These are phyloP conservation scores for Notocelia uddmanniana DNA, from an alignment of 2,888 invertebrate species.

Conservation along the genomic window DNA sequence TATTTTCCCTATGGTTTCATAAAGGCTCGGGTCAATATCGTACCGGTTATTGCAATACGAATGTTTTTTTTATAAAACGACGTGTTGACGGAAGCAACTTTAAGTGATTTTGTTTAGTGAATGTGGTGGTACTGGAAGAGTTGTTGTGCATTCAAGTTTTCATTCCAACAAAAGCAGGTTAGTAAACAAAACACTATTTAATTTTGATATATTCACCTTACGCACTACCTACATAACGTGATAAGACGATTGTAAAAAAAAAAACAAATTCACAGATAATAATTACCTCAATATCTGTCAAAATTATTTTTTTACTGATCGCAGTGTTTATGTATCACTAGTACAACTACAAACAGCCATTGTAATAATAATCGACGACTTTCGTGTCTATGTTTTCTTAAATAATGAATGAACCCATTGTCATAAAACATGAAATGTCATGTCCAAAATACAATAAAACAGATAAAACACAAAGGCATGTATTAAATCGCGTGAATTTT, in stretches of 20 bases:
- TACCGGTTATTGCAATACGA: conserved; percentile 62
- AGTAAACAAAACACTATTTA: conserved; percentile 68
- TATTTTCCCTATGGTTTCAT: conserved; percentile 79
- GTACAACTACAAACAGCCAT: conserved; percentile 19
- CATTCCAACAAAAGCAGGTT: conserved; percentile 60
- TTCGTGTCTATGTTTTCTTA: conserved; percentile 37
- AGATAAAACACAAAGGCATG: conserved; percentile 45
- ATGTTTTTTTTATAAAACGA: conserved; percentile 60
- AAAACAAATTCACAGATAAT: conserved; percentile 2
- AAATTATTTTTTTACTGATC: conserved; percentile 9
- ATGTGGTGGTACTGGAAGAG: conserved; percentile 60
- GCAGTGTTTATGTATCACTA: background rate
- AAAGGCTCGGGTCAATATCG: conserved; percentile 71
- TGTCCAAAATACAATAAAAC: conserved; percentile 40
- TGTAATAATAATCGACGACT: conserved; percentile 26
- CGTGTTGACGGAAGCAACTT: conserved; percentile 54
- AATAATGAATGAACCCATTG: conserved; percentile 54
- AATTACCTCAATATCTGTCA: background rate
- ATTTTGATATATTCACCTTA: conserved; percentile 12
- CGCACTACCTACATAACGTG: background rate
- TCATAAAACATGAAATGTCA: conserved; percentile 51
- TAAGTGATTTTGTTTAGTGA: conserved; percentile 61
- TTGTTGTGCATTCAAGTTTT: conserved; percentile 56
- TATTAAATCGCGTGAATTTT: conserved; percentile 56
- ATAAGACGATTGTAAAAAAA: conserved; percentile 11